Conservation (phyloP, 2,888 invertebrate genomes). For the Pilophorus perplexus region DNA sequence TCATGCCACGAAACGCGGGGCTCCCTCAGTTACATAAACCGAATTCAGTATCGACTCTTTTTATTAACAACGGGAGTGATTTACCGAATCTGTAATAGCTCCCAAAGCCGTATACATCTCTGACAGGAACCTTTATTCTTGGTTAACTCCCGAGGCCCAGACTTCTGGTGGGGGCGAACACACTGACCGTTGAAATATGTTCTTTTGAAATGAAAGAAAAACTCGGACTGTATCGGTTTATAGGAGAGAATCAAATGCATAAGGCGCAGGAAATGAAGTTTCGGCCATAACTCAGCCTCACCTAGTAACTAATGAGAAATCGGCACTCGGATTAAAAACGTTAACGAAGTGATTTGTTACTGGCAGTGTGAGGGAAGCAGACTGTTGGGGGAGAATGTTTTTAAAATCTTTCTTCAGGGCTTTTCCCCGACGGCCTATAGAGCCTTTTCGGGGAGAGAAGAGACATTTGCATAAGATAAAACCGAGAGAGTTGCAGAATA, state of each 20-base stretch:
- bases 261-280: not conserved
- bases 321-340: no score
- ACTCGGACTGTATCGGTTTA: not conserved
- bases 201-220: conserved; percentile 16
- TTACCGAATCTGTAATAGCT: conserved; percentile 36
- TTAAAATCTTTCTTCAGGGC: no score
- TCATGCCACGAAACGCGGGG: conserved; percentile 16
- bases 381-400: no score
- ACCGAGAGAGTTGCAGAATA: conserved; percentile 34
- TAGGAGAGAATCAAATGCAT: not conserved
- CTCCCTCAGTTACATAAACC: conserved; percentile 28
- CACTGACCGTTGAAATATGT: conserved; percentile 13
- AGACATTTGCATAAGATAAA: conserved; percentile 42
- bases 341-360: no score
- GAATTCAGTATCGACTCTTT: conserved; percentile 40
- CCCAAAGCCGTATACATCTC: conserved; percentile 28
- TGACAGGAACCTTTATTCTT: conserved; percentile 38
- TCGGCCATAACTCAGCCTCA: not conserved
- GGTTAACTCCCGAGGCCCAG: conserved; percentile 21
- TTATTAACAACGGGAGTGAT: conserved; percentile 40
- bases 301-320: not conserved
- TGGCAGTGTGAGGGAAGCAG: no score
- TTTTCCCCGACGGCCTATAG: no score
- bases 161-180: not conserved
- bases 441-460: no score